Evolutionary conservation across 1,140 invertebrate species (phyloP).

Genomic region (Gryllus bimaculatus): DNA sequence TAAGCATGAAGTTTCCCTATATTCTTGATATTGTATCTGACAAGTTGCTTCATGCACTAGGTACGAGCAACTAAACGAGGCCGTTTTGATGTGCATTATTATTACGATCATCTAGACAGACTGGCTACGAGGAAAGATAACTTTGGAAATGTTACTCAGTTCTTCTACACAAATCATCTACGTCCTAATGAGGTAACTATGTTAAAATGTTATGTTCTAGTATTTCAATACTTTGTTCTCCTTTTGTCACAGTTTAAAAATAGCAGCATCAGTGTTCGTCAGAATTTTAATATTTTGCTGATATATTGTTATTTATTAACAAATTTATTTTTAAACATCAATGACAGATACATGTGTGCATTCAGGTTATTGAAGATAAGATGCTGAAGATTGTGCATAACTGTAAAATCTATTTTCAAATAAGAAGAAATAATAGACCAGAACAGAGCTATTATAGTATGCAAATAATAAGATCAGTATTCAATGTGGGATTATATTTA

Average conservation of each 20-base stretch:
- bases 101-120: slow-evolving; percentile 83
- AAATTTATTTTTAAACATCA: no score
- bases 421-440: no score
- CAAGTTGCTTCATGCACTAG: slow-evolving; percentile 21
- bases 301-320: no score
- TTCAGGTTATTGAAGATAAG: no score
- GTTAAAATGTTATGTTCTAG: not conserved
- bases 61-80: slow-evolving; percentile 72
- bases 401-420: no score
- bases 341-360: no score
- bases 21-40: not conserved
- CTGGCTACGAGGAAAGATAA: slow-evolving; percentile 82
- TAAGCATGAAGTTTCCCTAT: no score
- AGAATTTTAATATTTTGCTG: not conserved
- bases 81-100: slow-evolving; percentile 86
- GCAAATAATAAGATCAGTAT: no score
- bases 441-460: no score
- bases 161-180: slow-evolving; percentile 87
- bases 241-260: not conserved
- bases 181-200: slow-evolving; percentile 59
- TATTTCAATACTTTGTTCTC: not conserved
- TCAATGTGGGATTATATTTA: no score
- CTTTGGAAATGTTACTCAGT: slow-evolving; percentile 89
- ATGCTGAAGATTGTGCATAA: no score
- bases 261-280: not conserved